Evolutionary conservation across 2,888 invertebrate species (phyloP).

Genomic region (Ischnura elegans): DNA sequence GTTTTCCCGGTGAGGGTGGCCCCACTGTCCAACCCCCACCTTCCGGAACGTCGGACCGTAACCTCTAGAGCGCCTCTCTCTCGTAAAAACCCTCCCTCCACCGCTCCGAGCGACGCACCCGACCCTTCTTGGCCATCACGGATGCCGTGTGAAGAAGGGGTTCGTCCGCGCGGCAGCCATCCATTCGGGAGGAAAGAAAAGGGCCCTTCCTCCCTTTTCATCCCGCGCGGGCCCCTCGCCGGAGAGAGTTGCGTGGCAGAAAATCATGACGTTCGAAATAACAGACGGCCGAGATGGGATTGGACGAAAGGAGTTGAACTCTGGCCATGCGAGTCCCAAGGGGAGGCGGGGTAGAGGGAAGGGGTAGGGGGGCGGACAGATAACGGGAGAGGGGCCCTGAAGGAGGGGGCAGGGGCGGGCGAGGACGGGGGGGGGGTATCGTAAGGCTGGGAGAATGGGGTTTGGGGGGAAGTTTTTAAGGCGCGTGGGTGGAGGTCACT

Average conservation of each 20-base stretch:
- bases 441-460: background rate
- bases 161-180: background rate
- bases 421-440: background rate
- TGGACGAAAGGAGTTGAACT: conserved; percentile 54
- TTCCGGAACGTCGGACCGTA: background rate
- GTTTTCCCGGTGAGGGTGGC: no score
- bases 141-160: conserved; percentile 32
- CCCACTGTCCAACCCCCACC: background rate
- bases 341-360: background rate
- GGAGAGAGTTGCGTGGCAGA: conserved; percentile 41
- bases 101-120: conserved; percentile 29
- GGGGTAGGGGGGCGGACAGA: no score
- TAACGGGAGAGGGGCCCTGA: no score
- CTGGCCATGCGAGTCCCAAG: conserved; percentile 54
- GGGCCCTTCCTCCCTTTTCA: background rate
- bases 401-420: background rate
- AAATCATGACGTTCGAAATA: conserved; percentile 58
- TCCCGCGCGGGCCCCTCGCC: background rate
- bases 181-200: conserved; percentile 16
- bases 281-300: conserved; percentile 52
- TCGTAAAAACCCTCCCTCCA: conserved; percentile 1
- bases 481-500: conserved; percentile 29
- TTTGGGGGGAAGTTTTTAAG: background rate
- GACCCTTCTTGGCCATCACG: conserved; percentile 46
- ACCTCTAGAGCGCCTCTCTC: background rate